Base-by-base conservation (phyloP, 2,113 vertebrate species). In the Nibea albiflora region DNA sequence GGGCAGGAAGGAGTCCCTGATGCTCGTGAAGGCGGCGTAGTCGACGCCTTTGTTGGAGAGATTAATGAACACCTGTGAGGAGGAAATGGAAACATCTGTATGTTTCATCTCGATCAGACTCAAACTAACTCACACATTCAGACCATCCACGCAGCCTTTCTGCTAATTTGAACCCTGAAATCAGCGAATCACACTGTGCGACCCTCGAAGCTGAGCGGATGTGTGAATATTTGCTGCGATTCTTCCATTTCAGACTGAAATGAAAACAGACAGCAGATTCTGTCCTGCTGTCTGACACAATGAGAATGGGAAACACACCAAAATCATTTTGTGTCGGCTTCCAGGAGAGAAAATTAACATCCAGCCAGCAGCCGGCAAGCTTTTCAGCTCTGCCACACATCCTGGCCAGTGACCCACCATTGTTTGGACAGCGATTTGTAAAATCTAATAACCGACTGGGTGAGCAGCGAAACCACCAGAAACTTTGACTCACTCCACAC, bases 41-140 rank as follows among this genome's bases (percentile, higher is more conserved):
- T 98, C 97, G 20, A 99, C 95, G 0, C 89, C 89, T 87, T 90
- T 96, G 69, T 89, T 88, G 73, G 90, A 95, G 79, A 98, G 96
- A 89, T 94, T 97, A 81, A 99, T 94, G 83, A 98, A 96, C 7
- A 95, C 95, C 98, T 99, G 78, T 6, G 58, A 44, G 53, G 2
- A 57, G 15, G 19, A 47, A 26, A 57, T 35, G 11, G 10, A 58
- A 24, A n/a, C 16, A 26, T 44, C 5, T 5, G 6, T 19, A 19
- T 4, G 3, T 4, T 31, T 31, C 14, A 15, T 44, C 60, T 42
- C 4, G n/a, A 22, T 54, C 4, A 11, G 42, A 44, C 11, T 44
- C 11, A 44, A 26, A 26, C 24, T 2, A 11, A 26, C 3, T 28
- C 5, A 58, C 15, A 28, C 57, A 60, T 31, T 31, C 56, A 58